phyloP scores from a whole-genome alignment of 2,113 vertebrate species.

The Hippocampus mohnikei region DNA sequence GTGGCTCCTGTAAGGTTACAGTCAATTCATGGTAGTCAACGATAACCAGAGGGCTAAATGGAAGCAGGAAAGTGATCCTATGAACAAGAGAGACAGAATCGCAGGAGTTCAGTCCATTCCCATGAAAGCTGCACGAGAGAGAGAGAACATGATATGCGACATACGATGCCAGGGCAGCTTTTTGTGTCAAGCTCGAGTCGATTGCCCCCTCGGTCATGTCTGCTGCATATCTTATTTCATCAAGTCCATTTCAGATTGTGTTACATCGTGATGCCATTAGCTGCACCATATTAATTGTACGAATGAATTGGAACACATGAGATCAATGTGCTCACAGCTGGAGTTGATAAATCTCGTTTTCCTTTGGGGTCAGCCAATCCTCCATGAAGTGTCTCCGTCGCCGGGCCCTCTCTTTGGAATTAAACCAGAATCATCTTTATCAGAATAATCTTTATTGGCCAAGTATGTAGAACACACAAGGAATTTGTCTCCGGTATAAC shows the following conservation, averaged over 20 bases:
- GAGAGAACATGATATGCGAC: slow-evolving; percentile 53
- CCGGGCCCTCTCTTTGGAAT: too few relatives aligned
- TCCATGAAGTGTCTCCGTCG: too few relatives aligned
- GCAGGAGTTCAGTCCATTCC: slow-evolving; percentile 62
- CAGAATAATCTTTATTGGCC: too few relatives aligned
- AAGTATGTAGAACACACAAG: too few relatives aligned
- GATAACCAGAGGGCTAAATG: slow-evolving; percentile 68
- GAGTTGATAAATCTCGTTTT: too few relatives aligned
- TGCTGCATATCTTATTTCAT: slow-evolving; percentile 1
- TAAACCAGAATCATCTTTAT: too few relatives aligned
- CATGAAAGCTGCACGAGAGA: slow-evolving; percentile 35
- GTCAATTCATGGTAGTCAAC: slow-evolving; percentile 71
- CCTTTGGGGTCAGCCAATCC: too few relatives aligned
- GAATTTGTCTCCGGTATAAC: too few relatives aligned
- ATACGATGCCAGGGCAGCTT: slow-evolving; percentile 38
- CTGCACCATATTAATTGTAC: neutral
- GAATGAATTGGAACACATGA: neutral
- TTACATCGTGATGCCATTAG: slow-evolving; percentile 7
- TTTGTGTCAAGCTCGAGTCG: slow-evolving; percentile 30
- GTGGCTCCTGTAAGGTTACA: slow-evolving; percentile 76
- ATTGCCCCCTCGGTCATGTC: slow-evolving; percentile 24
- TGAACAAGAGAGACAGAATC: slow-evolving; percentile 46
- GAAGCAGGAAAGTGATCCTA: slow-evolving; percentile 62
- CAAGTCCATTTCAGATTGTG: neutral
- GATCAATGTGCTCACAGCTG: neutral